Conservation (phyloP, 2,797 vertebrate genomes). For the Sebastes alutus region DNA sequence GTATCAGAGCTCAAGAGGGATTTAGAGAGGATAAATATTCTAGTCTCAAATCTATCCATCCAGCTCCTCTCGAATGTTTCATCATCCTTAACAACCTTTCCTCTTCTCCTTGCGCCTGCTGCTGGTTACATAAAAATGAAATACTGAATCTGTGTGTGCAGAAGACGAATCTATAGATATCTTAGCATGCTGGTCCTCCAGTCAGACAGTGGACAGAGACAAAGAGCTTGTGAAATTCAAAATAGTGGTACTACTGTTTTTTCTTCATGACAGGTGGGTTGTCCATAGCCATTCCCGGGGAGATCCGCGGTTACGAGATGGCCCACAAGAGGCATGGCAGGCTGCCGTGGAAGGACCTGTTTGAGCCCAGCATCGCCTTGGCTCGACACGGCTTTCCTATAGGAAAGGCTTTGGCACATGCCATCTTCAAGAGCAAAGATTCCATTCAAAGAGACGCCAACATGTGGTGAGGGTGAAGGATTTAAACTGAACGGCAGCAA, state of each 20-base stretch:
- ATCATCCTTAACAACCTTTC: slow-evolving; percentile 1
- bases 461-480: slow-evolving; percentile 86
- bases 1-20: not conserved
- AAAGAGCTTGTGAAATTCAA: slow-evolving; percentile 5
- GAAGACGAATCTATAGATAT: not conserved
- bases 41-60: not conserved
- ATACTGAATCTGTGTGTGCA: not conserved
- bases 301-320: slow-evolving; percentile 94
- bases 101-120: not conserved
- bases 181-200: not conserved
- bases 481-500: not conserved
- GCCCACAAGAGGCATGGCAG: slow-evolving; percentile 92
- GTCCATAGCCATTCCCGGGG: slow-evolving; percentile 94
- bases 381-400: slow-evolving; percentile 92
- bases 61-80: not conserved
- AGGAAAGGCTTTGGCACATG: slow-evolving; percentile 86
- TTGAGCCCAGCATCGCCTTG: slow-evolving; percentile 92
- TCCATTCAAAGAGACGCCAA: slow-evolving; percentile 81
- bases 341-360: slow-evolving; percentile 92
- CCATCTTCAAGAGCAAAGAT: slow-evolving; percentile 77
- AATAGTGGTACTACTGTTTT: slow-evolving; percentile 12
- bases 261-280: slow-evolving; percentile 85
- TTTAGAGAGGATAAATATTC: slow-evolving; percentile 25
- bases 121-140: not conserved
- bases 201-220: not conserved